A percentile compares a stretch with the other conserved stretches of the same genome.
These are phyloP conservation scores for Cercocebus atys DNA, from an alignment of 2,113 vertebrate species.

Conservation along the genomic window DNA sequence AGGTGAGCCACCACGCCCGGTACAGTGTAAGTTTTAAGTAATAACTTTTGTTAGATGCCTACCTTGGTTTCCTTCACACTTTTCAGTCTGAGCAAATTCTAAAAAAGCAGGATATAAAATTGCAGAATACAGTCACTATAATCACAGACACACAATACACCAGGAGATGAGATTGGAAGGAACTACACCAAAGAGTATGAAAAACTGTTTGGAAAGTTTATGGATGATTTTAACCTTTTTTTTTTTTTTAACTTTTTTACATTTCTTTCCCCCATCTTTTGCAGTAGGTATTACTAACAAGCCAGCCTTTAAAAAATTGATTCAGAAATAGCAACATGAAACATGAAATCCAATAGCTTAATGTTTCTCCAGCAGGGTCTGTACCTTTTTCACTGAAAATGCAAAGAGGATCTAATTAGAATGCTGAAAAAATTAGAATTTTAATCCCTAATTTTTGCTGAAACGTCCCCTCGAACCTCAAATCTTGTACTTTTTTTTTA, in stretches of 20 bases:
- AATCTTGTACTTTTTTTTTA: background rate
- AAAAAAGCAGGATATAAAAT: slow-evolving; percentile 15
- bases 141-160: background rate
- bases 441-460: background rate
- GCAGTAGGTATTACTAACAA: background rate
- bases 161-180: background rate
- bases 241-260: background rate
- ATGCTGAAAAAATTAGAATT: background rate
- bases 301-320: background rate
- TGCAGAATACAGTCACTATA: background rate
- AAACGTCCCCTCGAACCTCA: background rate
- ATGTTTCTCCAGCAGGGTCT: background rate
- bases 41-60: background rate
- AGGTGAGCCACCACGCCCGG: too few relatives aligned
- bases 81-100: background rate
- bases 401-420: slow-evolving; percentile 5
- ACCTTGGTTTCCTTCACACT: background rate
- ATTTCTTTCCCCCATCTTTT: background rate
- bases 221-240: background rate
- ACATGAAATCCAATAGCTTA: background rate
- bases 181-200: background rate
- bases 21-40: background rate
- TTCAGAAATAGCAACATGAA: slow-evolving; percentile 28
- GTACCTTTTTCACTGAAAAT: background rate
- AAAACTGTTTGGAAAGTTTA: background rate